Percentiles rank a stretch among this genome's conserved stretches.
These are phyloP conservation scores for Acanthoscelides obtectus DNA, from an alignment of 2,888 invertebrate species.

Conservation along the genomic window DNA sequence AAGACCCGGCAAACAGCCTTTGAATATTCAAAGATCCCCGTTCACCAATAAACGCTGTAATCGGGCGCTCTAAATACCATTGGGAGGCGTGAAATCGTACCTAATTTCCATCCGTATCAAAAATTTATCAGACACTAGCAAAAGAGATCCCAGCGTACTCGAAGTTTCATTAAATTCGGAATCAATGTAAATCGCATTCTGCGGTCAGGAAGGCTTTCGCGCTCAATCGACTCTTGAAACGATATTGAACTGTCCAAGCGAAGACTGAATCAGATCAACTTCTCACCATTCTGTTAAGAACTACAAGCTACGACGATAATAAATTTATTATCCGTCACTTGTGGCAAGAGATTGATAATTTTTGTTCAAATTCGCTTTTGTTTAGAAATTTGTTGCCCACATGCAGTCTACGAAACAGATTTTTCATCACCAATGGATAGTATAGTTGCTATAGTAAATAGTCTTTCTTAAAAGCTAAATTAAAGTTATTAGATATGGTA, in stretches of 20 bases:
- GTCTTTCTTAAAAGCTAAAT: too few species aligned
- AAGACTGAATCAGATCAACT: too few species aligned
- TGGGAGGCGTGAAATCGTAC: not conserved
- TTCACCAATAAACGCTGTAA: not conserved
- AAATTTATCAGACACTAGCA: conserved; percentile 7
- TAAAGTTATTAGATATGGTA: too few species aligned
- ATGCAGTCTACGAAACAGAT: too few species aligned
- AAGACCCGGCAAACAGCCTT: not conserved
- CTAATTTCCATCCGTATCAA: not conserved
- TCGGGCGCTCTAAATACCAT: not conserved
- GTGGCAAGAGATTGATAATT: too few species aligned
- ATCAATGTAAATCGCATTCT: conserved; percentile 45
- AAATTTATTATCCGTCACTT: too few species aligned
- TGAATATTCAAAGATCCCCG: not conserved
- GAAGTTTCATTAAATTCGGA: conserved; percentile 43
- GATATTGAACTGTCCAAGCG: not conserved
- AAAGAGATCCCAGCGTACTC: conserved; percentile 31
- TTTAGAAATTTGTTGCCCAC: too few species aligned
- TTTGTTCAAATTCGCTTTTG: too few species aligned
- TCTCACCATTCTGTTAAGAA: too few species aligned
- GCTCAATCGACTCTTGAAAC: not conserved
- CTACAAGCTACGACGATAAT: too few species aligned
- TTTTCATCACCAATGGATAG: too few species aligned
- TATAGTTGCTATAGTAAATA: too few species aligned
- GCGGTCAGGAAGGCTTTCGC: conserved; percentile 41